phyloP scores from a whole-genome alignment of 2,888 invertebrate genomes.

The Galerucella nymphaeae region DNA sequence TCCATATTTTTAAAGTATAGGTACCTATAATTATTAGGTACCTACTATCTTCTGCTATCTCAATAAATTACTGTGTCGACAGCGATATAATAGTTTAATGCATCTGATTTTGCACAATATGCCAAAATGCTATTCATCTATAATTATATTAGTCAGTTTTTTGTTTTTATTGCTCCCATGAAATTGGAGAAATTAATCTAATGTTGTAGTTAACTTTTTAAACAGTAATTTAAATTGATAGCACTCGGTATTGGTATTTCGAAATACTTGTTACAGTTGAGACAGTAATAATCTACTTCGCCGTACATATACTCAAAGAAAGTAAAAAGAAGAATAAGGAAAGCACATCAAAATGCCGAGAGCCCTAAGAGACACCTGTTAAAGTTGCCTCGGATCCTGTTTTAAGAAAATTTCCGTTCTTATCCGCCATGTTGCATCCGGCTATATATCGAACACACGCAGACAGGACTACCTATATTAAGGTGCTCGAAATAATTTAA shows the following conservation, averaged over 20 bases:
- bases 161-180: neutral
- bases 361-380: slow-evolving; percentile 38
- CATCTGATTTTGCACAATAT: neutral
- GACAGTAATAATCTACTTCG: slow-evolving; percentile 12
- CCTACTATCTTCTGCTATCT: neutral
- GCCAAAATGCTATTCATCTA: neutral
- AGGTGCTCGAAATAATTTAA: neutral
- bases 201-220: too few species aligned
- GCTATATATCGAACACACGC: slow-evolving; percentile 7
- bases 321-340: slow-evolving; percentile 6
- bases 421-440: slow-evolving; percentile 34
- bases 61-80: slow-evolving; percentile 7
- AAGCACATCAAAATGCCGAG: slow-evolving; percentile 13
- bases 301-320: neutral
- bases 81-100: neutral
- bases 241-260: too few species aligned
- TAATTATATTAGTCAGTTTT: neutral
- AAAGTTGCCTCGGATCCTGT: slow-evolving; percentile 45
- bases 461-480: neutral
- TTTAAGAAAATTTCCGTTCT: slow-evolving; percentile 45
- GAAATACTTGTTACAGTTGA: slow-evolving; percentile 5
- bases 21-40: slow-evolving; percentile 8
- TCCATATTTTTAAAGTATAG: slow-evolving; percentile 20
- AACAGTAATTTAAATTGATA: too few species aligned
- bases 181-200: too few species aligned